phyloP scores from a whole-genome alignment of 2,797 vertebrate genomes.

The Jordanella pulchra region DNA sequence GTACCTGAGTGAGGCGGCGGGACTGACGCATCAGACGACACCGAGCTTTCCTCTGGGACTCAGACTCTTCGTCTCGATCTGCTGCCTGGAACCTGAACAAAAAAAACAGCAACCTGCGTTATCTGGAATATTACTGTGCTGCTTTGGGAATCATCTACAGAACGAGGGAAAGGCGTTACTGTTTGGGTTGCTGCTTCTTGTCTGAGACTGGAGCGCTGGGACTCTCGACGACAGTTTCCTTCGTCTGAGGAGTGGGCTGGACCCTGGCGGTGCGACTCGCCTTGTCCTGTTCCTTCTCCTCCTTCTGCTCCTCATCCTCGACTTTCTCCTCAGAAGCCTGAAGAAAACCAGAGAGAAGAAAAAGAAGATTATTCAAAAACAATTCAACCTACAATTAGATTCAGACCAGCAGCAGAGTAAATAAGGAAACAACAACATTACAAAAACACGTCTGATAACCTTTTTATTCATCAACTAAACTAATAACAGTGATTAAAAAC shows the following conservation, averaged over 20 bases:
- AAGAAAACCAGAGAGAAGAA: neutral
- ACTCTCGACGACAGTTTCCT: conserved; percentile 67
- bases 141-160: too few species aligned
- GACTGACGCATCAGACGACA: conserved; percentile 90
- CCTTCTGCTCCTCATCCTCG: conserved; percentile 61
- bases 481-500: too few species aligned
- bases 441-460: too few species aligned
- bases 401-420: neutral
- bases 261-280: conserved; percentile 77
- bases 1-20: conserved; percentile 90
- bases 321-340: conserved; percentile 75
- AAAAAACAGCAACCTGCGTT: neutral
- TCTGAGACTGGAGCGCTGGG: conserved; percentile 68
- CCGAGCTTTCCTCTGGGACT: conserved; percentile 91
- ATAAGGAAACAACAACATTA: neutral
- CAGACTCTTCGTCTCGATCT: conserved; percentile 89
- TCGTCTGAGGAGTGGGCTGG: conserved; percentile 77
- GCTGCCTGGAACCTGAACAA: conserved; percentile 85
- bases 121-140: neutral
- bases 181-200: conserved; percentile 68
- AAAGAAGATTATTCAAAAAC: too few species aligned
- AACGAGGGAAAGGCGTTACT: neutral
- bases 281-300: conserved; percentile 74
- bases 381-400: too few species aligned
- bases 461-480: too few species aligned